These are phyloP conservation scores for Motacilla tschutschensis DNA, from an alignment of 2,113 vertebrate genomes.

Conservation along the genomic window DNA sequence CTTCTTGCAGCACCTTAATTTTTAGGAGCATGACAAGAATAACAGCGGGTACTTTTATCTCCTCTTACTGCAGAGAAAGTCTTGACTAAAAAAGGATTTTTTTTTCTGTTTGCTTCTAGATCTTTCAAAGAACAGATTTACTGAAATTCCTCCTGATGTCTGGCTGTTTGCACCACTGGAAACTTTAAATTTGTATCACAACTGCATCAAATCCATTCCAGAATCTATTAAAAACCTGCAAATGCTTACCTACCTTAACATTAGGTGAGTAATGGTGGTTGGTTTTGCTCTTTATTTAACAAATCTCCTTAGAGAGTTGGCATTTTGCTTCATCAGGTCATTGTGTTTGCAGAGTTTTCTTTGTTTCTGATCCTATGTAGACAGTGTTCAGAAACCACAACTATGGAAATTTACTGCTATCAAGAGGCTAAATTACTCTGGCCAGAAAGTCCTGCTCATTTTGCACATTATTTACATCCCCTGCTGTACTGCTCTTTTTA, in stretches of 20 bases:
- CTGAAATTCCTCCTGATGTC: constrained; percentile 92
- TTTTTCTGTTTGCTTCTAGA: constrained; percentile 71
- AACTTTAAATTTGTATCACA: constrained; percentile 96
- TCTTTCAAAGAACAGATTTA: constrained; percentile 95
- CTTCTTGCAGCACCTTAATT: constrained; percentile 20
- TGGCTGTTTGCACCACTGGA: constrained; percentile 94
- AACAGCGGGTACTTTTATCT: not conserved
- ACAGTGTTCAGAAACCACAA: not conserved
- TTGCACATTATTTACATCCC: not conserved
- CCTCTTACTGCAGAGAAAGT: not conserved
- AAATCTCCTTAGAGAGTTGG: not conserved
- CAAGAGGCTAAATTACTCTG: not conserved
- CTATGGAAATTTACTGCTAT: not conserved
- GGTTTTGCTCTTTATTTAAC: not conserved
- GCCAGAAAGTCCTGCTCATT: not conserved
- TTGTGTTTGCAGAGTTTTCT: not conserved
- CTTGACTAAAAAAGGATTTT: not conserved
- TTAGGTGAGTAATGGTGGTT: constrained; percentile 81
- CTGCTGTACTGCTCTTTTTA: not conserved
- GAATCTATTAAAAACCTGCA: constrained; percentile 96
- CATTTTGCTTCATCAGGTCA: not conserved
- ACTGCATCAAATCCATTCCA: constrained; percentile 95
- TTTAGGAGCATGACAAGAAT: constrained; percentile 16
- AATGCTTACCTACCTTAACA: constrained; percentile 96
- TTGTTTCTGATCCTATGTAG: not conserved